Evolutionary conservation across 1,140 invertebrate genomes (phyloP), one percentile per base, ranked within the genome.

Genomic region (Diorhabda elongata): DNA sequence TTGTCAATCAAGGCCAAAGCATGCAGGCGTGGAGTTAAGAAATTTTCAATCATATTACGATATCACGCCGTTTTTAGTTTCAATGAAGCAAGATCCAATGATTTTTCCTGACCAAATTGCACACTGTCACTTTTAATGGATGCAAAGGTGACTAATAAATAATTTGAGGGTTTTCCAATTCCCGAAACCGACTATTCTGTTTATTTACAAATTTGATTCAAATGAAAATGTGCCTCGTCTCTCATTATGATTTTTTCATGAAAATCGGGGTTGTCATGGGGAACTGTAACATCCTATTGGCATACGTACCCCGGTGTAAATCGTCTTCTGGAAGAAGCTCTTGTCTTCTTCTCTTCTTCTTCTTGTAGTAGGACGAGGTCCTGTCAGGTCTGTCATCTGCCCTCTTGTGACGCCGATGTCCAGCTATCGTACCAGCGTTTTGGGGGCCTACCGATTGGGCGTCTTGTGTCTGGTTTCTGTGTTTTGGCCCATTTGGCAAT

Each of bases 41-140:
- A 70, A 3, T 67, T n/a, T 4, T 71, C 41, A 59, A 75, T 58
- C 66, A 75, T 71, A 11, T 60, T 45, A 5, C 57, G 52, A 71
- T 73, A 73, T 45, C 44, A 71, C 44, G 64, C 58, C 64, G 69
- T 63, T 7, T 4, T 67, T 68, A 59, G 42, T 57, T 56, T 47
- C 70, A 73, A 76, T 69, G 45, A 75, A 78, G 72, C 68, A 73
- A 2, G 69, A 70, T 58, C 73, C 71, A 64, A 76, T 74, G 65
- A 78, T 75, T 64, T 66, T 2, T n/a, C 9, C 9, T 42, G n/a
- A 60, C 41, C 63, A 78, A 47, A 76, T 61, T n/a, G 68, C 75
- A 80, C 60, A 80, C 76, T 61, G 73, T 67, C 67, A 79, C 75
- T 73, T 77, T 79, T n/a, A 69, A 66, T 69, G 70, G 68, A 71